Evolutionary conservation across 1,140 invertebrate genomes (phyloP).

Genomic region (Drosophila pachea): DNA sequence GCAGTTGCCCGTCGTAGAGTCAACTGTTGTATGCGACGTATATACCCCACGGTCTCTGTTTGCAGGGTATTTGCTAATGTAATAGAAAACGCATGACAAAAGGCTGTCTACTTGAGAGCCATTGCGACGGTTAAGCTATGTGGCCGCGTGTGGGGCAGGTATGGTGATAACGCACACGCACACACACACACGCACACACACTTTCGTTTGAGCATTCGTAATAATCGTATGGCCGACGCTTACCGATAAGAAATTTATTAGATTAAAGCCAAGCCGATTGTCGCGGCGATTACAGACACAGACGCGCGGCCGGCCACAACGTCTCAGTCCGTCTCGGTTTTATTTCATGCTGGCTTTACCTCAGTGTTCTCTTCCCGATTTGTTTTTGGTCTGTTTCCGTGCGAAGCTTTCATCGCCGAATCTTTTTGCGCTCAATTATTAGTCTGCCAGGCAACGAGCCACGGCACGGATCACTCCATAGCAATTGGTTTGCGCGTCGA

Average conservation of each 20-base stretch:
- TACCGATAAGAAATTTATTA: constrained; percentile 74
- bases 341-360: constrained; percentile 5
- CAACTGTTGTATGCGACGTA: neutral
- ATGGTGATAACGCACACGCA: constrained; percentile 26
- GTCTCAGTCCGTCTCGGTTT: constrained; percentile 7
- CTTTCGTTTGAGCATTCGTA: constrained; percentile 15
- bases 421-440: constrained; percentile 40
- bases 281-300: constrained; percentile 59
- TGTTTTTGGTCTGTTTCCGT: constrained; percentile 33
- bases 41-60: neutral
- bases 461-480: constrained; percentile 26
- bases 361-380: constrained; percentile 25
- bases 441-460: constrained; percentile 55
- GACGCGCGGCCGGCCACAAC: constrained; percentile 4
- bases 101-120: constrained; percentile 30
- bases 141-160: constrained; percentile 45
- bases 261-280: constrained; percentile 68
- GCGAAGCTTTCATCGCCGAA: constrained; percentile 31
- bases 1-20: too few species aligned
- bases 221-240: constrained; percentile 36
- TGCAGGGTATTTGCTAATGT: constrained; percentile 19
- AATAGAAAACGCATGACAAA: constrained; percentile 33
- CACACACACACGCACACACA: constrained; percentile 6
- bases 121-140: constrained; percentile 30
- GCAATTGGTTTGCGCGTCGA: too few species aligned